A percentile compares a stretch with the other conserved stretches of the same genome.
Conservation (phyloP, 2,888 invertebrate species). For the Metacarcinus magister region DNA sequence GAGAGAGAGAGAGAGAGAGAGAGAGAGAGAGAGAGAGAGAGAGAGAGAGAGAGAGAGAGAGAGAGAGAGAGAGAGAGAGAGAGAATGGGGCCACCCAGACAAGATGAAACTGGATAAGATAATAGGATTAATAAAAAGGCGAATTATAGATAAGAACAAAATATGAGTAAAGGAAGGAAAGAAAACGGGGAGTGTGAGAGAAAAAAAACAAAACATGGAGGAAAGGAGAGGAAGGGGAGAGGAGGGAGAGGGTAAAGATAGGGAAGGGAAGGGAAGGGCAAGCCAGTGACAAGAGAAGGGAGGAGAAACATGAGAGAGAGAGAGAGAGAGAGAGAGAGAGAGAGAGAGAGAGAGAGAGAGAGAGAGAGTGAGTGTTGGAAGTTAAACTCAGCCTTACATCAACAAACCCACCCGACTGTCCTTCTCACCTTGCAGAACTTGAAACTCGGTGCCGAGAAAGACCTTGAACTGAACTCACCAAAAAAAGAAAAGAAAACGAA, state of each 20-base stretch:
- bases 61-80: slow-evolving; percentile 48
- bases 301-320: neutral
- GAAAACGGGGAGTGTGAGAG: too few species aligned
- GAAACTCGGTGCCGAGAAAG: too few species aligned
- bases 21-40: neutral
- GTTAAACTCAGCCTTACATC: too few species aligned
- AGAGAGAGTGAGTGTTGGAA: too few species aligned
- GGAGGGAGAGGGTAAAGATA: neutral
- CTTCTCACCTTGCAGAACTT: neutral
- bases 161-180: neutral
- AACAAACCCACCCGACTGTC: neutral
- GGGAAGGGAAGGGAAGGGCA: neutral
- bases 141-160: neutral
- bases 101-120: neutral
- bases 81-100: too few species aligned
- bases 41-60: slow-evolving; percentile 46
- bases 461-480: too few species aligned
- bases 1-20: slow-evolving; percentile 40
- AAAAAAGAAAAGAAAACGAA: too few species aligned
- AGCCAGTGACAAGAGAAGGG: neutral
- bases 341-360: too few species aligned
- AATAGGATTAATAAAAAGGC: neutral
- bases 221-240: too few species aligned
- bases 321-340: slow-evolving; percentile 3
- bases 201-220: too few species aligned